Percentiles rank a stretch among this genome's conserved stretches.
Evolutionary conservation across 2,888 invertebrate species (phyloP).

Genomic region (Rhingia rostrata): DNA sequence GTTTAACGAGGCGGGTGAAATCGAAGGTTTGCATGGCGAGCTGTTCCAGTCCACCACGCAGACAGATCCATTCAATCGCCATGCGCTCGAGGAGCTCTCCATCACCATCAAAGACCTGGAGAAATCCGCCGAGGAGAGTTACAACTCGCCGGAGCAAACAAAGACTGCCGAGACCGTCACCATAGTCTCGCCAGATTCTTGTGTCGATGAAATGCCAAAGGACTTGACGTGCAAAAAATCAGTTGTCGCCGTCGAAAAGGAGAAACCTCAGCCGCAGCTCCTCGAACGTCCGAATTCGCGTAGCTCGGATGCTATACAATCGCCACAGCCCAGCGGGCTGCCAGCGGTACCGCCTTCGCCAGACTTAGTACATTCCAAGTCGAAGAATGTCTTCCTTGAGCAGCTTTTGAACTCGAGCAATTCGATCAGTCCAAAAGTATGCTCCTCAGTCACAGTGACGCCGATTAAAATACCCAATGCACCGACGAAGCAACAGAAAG

Average conservation of each 20-base stretch:
- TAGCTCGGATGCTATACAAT: conserved; percentile 89
- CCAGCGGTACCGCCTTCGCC: conserved; percentile 89
- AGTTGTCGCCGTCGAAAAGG: conserved; percentile 77
- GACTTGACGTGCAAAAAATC: conserved; percentile 86
- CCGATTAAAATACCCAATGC: conserved; percentile 74
- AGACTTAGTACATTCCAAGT: conserved; percentile 85
- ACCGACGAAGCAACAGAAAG: conserved; percentile 84
- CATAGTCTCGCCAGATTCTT: conserved; percentile 76
- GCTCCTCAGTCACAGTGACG: conserved; percentile 75
- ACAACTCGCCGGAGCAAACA: conserved; percentile 71
- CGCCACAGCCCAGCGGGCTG: conserved; percentile 89
- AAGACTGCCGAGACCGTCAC: conserved; percentile 64
- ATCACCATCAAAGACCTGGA: conserved; percentile 85
- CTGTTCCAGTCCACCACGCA: conserved; percentile 78
- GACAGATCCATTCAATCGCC: conserved; percentile 76
- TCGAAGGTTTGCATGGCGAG: conserved; percentile 81
- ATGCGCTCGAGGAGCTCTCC: conserved; percentile 82
- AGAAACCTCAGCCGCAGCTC: conserved; percentile 79
- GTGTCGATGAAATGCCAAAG: conserved; percentile 85
- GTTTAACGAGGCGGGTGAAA: conserved; percentile 82
- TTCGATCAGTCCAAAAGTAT: conserved; percentile 76
- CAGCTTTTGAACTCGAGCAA: conserved; percentile 75
- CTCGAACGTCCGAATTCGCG: conserved; percentile 86
- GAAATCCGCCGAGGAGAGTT: conserved; percentile 77
- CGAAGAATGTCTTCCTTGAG: conserved; percentile 77